Conservation (phyloP, 2,888 invertebrate species). For the Apoderus coryli region DNA sequence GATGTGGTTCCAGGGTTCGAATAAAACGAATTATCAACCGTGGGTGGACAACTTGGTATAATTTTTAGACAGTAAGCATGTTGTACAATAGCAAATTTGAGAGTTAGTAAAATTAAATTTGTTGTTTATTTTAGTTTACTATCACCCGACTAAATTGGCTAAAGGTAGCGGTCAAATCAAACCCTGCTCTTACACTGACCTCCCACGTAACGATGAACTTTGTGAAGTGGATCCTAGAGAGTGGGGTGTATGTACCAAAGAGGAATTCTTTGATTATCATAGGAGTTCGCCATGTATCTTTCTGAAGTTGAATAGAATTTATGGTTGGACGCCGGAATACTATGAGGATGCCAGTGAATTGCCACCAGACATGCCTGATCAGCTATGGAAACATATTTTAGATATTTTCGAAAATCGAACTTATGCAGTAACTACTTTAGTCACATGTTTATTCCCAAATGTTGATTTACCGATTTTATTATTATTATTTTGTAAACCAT, state of each 20-base stretch:
- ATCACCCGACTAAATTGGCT: slow-evolving; percentile 30
- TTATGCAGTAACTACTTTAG: no score
- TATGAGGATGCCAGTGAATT: slow-evolving; percentile 57
- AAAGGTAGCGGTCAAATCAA: slow-evolving; percentile 31
- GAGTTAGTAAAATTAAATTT: no score
- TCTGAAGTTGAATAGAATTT: slow-evolving; percentile 91
- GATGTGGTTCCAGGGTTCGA: slow-evolving; percentile 84
- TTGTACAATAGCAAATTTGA: no score
- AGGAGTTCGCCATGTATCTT: slow-evolving; percentile 87
- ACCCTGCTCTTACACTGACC: slow-evolving; percentile 28
- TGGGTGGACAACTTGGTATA: slow-evolving; percentile 64
- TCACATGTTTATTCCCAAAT: no score
- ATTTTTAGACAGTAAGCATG: slow-evolving; percentile 70
- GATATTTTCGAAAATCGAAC: no score
- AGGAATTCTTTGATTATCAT: slow-evolving; percentile 80
- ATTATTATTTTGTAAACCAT: slow-evolving; percentile 80
- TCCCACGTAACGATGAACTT: slow-evolving; percentile 43
- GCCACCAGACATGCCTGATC: slow-evolving; percentile 60
- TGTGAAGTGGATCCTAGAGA: slow-evolving; percentile 76
- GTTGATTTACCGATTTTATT: slow-evolving; percentile 8
- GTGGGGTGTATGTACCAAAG: slow-evolving; percentile 68
- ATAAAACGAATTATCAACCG: slow-evolving; percentile 56
- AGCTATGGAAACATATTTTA: slow-evolving; percentile 56
- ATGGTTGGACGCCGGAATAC: slow-evolving; percentile 73
- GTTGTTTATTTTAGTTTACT: no score